Base-by-base conservation (phyloP, 2,888 invertebrate genomes). In the Cataglyphis rosenhaueri region DNA sequence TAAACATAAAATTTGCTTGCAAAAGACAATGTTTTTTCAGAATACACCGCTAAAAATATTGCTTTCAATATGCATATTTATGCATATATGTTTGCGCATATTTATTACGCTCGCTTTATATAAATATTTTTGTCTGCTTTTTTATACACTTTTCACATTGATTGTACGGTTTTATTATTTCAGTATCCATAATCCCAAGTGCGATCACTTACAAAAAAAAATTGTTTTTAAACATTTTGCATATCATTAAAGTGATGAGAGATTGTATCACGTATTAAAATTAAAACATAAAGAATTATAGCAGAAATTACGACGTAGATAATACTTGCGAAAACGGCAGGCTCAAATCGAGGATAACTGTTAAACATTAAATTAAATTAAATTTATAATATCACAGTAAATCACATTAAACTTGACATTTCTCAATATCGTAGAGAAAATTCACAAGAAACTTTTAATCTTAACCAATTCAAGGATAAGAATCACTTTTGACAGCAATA, bases 81-180 rank as follows among this genome's bases (percentile, higher is more conserved):
- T 71, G 21, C 32, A 55, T 25, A 61, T 59, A 59, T 25, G 21
- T 57, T 38, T 73, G 41, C 59, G 41, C 61, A 73, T 44, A 73
- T 73, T 73, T 73, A 73, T 61, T 61, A 38, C n/a, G n/a, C 3
- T 73, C 12, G 9, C 41, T 73, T 73, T 71, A 38, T 32, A 32
- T 32, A 32, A 6, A 32, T 32, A 32, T 71, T n/a, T 18, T n/a
- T 18, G 41, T 61, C 29, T 41, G 41, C 59, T 21, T 73, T 6
- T 12, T 18, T 61, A 73, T 73, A 9, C 9, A 29, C 25, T 41
- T 8, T 18, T n/a, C 41, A 15, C 8, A 73, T 61, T 12, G 38
- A 71, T 71, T 59, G 41, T 29, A 10, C 29, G 12, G 12, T 0
- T 41, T 73, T 59, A 59, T 59, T 3, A 71, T 57, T 71, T 57